Conservation (phyloP, 2,888 invertebrate species). For the Toxonevra muliebris region DNA sequence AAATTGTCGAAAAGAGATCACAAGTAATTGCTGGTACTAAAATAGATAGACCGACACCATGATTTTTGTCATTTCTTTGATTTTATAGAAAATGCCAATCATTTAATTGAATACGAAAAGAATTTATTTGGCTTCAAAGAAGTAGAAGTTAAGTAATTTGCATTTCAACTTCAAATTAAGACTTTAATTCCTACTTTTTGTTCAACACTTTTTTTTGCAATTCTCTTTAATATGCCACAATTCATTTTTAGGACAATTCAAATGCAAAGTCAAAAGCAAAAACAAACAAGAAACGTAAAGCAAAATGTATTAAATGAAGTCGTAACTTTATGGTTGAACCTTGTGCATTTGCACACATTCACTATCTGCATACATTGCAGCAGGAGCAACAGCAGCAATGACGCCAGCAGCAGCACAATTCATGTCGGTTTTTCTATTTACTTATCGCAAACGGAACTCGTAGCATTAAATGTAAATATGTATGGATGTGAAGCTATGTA, state of each 20-base stretch:
- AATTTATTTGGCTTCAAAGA: too few species aligned
- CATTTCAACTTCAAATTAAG: too few species aligned
- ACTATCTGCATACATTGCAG: background rate
- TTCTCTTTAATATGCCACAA: slow-evolving; percentile 31
- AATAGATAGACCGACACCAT: too few species aligned
- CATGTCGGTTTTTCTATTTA: slow-evolving; percentile 39
- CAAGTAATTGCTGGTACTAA: too few species aligned
- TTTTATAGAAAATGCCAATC: too few species aligned
- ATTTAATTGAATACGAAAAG: too few species aligned
- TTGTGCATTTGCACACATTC: background rate
- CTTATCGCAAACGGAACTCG: slow-evolving; percentile 45
- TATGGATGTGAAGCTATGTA: slow-evolving; percentile 15
- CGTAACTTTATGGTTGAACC: background rate
- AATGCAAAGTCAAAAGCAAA: slow-evolving; percentile 28
- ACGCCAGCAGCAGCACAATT: background rate
- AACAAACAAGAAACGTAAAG: slow-evolving; percentile 16
- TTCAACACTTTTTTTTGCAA: too few species aligned
- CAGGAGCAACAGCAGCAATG: slow-evolving; percentile 6
- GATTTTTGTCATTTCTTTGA: too few species aligned
- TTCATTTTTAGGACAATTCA: slow-evolving; percentile 36
- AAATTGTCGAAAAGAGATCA: too few species aligned
- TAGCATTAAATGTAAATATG: slow-evolving; percentile 46
- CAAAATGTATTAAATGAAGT: slow-evolving; percentile 8
- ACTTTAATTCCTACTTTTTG: too few species aligned
- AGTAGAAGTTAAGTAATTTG: too few species aligned